phyloP scores from a whole-genome alignment of 2,888 invertebrate genomes.

The Latrodectus hesperus region DNA sequence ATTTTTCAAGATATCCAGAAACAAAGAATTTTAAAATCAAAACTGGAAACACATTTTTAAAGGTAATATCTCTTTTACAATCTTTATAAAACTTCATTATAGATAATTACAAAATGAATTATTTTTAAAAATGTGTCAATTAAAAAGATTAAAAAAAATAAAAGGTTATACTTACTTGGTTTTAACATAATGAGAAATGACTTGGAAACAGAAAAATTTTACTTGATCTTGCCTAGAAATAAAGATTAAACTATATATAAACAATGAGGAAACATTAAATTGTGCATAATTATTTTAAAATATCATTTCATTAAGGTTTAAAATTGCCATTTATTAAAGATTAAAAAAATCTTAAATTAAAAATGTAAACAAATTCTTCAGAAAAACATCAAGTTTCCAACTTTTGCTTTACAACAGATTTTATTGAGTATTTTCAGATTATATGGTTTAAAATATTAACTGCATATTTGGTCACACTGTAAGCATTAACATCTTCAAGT shows the following conservation, averaged over 20 bases:
- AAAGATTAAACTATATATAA: neutral
- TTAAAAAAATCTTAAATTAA: too few relatives aligned
- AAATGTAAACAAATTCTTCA: too few relatives aligned
- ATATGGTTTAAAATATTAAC: too few relatives aligned
- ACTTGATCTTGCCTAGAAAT: conserved; percentile 75
- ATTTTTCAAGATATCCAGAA: neutral
- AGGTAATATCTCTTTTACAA: too few relatives aligned
- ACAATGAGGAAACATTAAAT: neutral
- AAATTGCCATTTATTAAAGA: too few relatives aligned
- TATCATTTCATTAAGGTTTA: neutral
- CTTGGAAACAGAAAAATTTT: conserved; percentile 77
- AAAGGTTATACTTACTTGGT: conserved; percentile 73
- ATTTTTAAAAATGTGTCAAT: neutral
- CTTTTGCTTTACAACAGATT: neutral
- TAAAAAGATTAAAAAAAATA: neutral
- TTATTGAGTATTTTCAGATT: too few relatives aligned
- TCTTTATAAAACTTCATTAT: too few relatives aligned
- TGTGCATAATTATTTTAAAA: neutral
- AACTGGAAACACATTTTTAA: too few relatives aligned
- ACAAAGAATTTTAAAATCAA: neutral
- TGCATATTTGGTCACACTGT: too few relatives aligned
- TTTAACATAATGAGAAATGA: conserved; percentile 77
- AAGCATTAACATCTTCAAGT: too few relatives aligned
- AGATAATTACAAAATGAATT: neutral
- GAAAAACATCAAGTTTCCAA: neutral